Evolutionary conservation across 2,113 vertebrate genomes (phyloP), one percentile per base, ranked within the genome.

Genomic region (Rhinopithecus roxellana): DNA sequence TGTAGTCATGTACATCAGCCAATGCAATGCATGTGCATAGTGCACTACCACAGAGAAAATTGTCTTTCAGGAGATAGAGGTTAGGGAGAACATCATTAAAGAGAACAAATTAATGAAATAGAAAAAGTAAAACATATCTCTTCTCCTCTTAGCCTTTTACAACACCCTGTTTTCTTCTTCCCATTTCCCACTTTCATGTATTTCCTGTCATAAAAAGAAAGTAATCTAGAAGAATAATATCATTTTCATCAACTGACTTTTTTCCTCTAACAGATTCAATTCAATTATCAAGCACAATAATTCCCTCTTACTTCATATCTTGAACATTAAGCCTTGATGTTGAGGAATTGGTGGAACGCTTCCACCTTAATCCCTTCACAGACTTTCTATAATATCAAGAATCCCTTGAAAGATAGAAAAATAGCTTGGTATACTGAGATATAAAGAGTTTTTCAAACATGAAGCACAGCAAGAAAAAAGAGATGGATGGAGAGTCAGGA

Each of bases 51-150:
- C 35, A 0, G 92, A 88, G 84, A 70, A 30, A 80, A 0, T 27
- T 67, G 43, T 87, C 69, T 79, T 61, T 57, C 92, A 70, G 72
- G 40, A 91, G 0, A n/a, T 38, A 55, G 30, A n/a, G 1, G 1
- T 3, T 75, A 96, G 75, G 61, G 94, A 87, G n/a, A 61, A 0
- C 35, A 40, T 80, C 95, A 88, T 48, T 96, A 95, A 8, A 80
- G 1, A 61, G 55, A 40, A 74, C 78, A 97, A 98, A 95, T 95
- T 90, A 97, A 83, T 92, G 83, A n/a, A 35, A 92, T 38, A 95
- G 4, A 35, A 88, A 45, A 97, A 94, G 84, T 81, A 64, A 91
- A 95, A 75, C 81, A 55, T 4, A 11, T 7, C 5, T 88, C 4
- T 30, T 48, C 64, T 91, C 1, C 11, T 82, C 61, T 92, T 95